Evolutionary conservation across 2,797 vertebrate genomes (phyloP), one percentile per base, ranked within the genome.

Genomic region (Arrhamphus sclerolepis): DNA sequence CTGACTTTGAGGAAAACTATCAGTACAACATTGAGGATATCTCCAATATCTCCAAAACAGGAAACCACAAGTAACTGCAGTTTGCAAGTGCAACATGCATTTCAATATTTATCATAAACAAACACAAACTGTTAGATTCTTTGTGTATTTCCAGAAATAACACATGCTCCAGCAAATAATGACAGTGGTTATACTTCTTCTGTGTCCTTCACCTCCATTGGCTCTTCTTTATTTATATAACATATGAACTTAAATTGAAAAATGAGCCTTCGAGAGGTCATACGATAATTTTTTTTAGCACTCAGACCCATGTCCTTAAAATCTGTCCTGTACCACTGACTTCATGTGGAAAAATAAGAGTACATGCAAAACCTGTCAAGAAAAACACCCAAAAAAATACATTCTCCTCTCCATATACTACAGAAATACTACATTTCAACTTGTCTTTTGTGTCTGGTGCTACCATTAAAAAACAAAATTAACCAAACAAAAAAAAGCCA

Each of bases 401-500:
- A 43, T 41, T 38, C n/a, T 46, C 38, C 48, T 52, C 53, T 43
- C 46, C 26, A 49, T 49, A 28, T 72, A 54, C 22, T 43, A 60
- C 6, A 57, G 31, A 61, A 56, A 79, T 61, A 57, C 59, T 53
- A 60, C 47, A 57, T 39, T 62, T 64, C 14, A 52, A 29, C n/a
- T 22, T 7, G 19, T 63, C 63, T 46, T 38, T 43, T 69, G 47
- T 58, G 20, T 59, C 20, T 52, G 19, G 31, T 28, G 18, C 55
- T 20, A 31, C 44, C 51, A 62, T 44, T 55, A 79, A 65, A 64
- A 46, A 44, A 69, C n/a, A n/a, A n/a, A n/a, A n/a, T n/a, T n/a
- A n/a, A n/a, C n/a, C n/a, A 49, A 56, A 80, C 62, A 64, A 70
- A 46, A 54, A 80, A 65, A 58, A 63, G 38, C n/a, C n/a, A n/a